A percentile compares a stretch with the other conserved stretches of the same genome.
Evolutionary conservation across 2,888 invertebrate species (phyloP).

Genomic region (Saturnia pavonia): DNA sequence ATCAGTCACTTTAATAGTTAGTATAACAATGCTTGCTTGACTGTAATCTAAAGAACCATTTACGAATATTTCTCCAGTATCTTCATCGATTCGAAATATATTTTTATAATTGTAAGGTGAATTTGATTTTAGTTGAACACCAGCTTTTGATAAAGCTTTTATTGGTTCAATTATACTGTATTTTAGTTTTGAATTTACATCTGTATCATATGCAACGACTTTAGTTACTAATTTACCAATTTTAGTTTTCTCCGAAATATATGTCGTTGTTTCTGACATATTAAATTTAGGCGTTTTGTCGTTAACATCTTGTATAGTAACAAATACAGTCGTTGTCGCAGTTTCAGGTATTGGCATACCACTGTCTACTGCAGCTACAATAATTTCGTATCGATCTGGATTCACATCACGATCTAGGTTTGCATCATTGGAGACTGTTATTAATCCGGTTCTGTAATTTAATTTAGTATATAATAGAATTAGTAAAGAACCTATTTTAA

Average conservation of each 20-base stretch:
- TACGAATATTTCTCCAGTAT: slow-evolving; percentile 86
- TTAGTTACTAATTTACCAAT: slow-evolving; percentile 84
- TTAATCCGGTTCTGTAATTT: slow-evolving; percentile 83
- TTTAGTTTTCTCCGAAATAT: slow-evolving; percentile 86
- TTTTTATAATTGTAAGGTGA: slow-evolving; percentile 84
- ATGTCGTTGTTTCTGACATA: slow-evolving; percentile 84
- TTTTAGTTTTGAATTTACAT: slow-evolving; percentile 84
- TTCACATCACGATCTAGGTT: slow-evolving; percentile 86
- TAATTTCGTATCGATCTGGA: slow-evolving; percentile 85
- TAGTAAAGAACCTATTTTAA: not conserved
- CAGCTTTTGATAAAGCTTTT: slow-evolving; percentile 88
- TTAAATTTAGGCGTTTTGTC: slow-evolving; percentile 91
- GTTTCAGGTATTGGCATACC: slow-evolving; percentile 89
- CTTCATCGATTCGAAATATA: slow-evolving; percentile 86
- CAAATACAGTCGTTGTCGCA: slow-evolving; percentile 88
- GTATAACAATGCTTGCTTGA: slow-evolving; percentile 87
- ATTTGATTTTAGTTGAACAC: slow-evolving; percentile 84
- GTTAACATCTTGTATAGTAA: slow-evolving; percentile 88
- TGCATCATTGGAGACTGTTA: slow-evolving; percentile 87
- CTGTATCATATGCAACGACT: slow-evolving; percentile 87
- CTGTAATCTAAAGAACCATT: slow-evolving; percentile 87
- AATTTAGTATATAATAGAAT: slow-evolving; percentile 1
- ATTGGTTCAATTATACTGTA: slow-evolving; percentile 87
- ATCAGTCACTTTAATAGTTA: slow-evolving; percentile 87
- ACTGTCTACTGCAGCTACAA: slow-evolving; percentile 89